Evolutionary conservation across 1,140 invertebrate species (phyloP), one percentile per base, ranked within the genome.

Genomic region (Heliothis subflexa): DNA sequence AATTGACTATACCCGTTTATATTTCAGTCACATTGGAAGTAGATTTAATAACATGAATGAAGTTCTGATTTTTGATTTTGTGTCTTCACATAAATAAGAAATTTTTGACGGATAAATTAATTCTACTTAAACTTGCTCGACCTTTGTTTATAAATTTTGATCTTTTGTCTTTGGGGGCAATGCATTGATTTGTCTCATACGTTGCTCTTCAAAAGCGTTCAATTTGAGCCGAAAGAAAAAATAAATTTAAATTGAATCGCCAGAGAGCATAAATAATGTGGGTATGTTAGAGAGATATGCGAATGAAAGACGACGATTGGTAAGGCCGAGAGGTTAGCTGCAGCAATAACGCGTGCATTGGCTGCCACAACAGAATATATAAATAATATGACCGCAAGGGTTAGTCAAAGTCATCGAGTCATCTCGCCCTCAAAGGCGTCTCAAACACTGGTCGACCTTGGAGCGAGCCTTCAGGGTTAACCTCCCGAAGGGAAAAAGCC

Each of bases 391-490:
- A 81, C 55, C 78, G 68, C 78, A 80, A 83, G 81, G 82, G 80
- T 84, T 80, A 74, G 75, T 81, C 84, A 88, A 88, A 84, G 86
- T 86, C 86, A 85, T 77, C 84, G 80, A 81, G 81, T 85, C 83
- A 81, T 83, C 82, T 84, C 81, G 66, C 83, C 80, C 78, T 78
- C 76, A 83, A 79, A 80, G 83, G 82, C 86, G 80, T 62, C 72
- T 78, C 64, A 75, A 70, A 68, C 85, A 82, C 78, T 71, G 61
- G 82, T 80, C 83, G 85, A 86, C 86, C 86, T 88, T 86, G 83
- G 81, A 64, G 74, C 78, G 82, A 54, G 64, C 79, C 79, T 81
- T 88, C 83, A 86, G 83, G 81, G 83, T 83, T 85, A 85, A 85
- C 82, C 78, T 83, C 83, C 78, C 80, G 74, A 78, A 78, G 83